phyloP scores from a whole-genome alignment of 1,140 invertebrate species.

The Mya arenaria region DNA sequence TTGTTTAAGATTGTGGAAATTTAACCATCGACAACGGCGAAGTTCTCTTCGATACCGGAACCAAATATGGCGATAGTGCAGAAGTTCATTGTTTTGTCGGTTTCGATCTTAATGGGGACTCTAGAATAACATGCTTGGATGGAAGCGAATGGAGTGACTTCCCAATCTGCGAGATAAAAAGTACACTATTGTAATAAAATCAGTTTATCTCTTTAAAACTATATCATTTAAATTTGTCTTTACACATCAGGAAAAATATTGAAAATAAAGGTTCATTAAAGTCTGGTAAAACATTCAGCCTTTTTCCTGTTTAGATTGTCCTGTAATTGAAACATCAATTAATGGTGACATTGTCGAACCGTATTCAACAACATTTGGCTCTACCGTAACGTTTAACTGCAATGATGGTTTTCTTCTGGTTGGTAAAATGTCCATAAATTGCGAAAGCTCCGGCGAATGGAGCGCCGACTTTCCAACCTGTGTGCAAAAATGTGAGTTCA shows the following conservation, averaged over 20 bases:
- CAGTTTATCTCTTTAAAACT: not conserved
- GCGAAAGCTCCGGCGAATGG: not conserved
- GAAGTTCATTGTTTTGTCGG: too few species aligned
- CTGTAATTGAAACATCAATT: not conserved
- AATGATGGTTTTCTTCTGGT: not conserved
- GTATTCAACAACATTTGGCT: not conserved
- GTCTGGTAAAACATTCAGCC: not conserved
- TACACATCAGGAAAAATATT: not conserved
- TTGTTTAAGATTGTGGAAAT: slow-evolving; percentile 5
- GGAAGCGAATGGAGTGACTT: too few species aligned
- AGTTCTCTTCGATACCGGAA: too few species aligned
- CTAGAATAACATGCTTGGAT: too few species aligned
- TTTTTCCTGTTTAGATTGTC: not conserved
- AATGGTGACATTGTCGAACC: not conserved
- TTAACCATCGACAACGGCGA: too few species aligned
- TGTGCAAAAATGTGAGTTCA: not conserved
- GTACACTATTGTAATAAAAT: too few species aligned
- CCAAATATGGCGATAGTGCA: too few species aligned
- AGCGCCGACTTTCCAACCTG: not conserved
- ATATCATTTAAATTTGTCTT: not conserved
- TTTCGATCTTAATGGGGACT: too few species aligned
- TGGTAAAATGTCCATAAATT: not conserved
- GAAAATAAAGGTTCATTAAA: not conserved
- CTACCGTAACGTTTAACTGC: not conserved
- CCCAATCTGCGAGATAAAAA: too few species aligned